Evolutionary conservation across 2,113 vertebrate species (phyloP).

Genomic region (Peromyscus polionotus): DNA sequence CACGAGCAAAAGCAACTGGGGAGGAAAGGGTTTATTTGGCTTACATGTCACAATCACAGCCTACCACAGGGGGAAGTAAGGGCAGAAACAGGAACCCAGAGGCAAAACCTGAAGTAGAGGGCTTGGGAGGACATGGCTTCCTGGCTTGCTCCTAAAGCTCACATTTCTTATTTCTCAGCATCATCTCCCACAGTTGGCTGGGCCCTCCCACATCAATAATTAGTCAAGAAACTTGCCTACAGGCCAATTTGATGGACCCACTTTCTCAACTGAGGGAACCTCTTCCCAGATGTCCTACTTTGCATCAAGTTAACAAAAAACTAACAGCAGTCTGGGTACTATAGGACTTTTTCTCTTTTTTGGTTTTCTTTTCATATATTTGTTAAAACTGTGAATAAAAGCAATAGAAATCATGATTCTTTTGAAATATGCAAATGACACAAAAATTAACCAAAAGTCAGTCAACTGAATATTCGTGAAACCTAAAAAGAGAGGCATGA

Average conservation of each 20-base stretch:
- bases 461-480: slow-evolving; percentile 20
- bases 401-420: slow-evolving; percentile 49
- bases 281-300: neutral
- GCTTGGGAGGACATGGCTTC: neutral
- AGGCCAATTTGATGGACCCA: neutral
- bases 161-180: neutral
- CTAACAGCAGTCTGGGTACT: neutral
- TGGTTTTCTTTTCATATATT: slow-evolving; percentile 57
- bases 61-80: neutral
- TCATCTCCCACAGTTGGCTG: neutral
- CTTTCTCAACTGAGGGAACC: neutral
- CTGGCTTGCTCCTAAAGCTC: neutral
- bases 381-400: slow-evolving; percentile 57
- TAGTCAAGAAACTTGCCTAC: neutral
- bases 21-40: neutral
- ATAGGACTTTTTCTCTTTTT: neutral
- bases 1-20: neutral
- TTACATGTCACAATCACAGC: neutral
- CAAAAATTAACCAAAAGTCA: neutral
- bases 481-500: neutral
- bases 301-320: neutral
- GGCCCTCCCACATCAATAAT: neutral
- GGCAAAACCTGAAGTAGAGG: neutral
- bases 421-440: slow-evolving; percentile 53
- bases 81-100: neutral